Conservation (phyloP, 2,888 invertebrate genomes). For the Dasypolia templi region DNA sequence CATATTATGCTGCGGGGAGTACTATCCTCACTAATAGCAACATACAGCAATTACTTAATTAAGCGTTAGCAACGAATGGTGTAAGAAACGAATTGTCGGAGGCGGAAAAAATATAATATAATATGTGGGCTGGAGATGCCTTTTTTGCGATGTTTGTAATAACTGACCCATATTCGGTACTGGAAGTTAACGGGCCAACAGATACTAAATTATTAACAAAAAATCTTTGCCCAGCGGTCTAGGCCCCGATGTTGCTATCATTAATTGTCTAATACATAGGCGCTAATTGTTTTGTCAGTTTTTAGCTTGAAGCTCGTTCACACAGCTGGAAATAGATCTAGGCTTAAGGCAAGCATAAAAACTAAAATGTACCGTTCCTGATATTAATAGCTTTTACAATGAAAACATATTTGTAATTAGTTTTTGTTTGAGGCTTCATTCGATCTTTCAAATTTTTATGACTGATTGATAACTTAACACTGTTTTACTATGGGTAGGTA, state of each 20-base stretch:
- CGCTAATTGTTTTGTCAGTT: slow-evolving; percentile 58
- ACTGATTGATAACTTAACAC: slow-evolving; percentile 33
- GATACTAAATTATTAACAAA: slow-evolving; percentile 19
- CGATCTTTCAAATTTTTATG: background rate
- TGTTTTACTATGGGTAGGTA: background rate
- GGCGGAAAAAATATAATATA: background rate
- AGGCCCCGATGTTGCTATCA: slow-evolving; percentile 18
- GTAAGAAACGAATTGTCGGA: background rate
- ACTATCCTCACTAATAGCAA: too few relatives aligned
- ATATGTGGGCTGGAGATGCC: too few relatives aligned
- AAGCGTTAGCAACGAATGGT: background rate
- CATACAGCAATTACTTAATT: too few relatives aligned
- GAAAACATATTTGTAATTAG: slow-evolving; percentile 23
- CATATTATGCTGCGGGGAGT: background rate
- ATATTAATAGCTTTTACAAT: slow-evolving; percentile 16
- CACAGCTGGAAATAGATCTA: slow-evolving; percentile 41
- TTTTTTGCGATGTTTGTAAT: background rate
- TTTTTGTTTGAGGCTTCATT: slow-evolving; percentile 20
- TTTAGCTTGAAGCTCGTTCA: slow-evolving; percentile 44
- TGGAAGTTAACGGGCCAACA: slow-evolving; percentile 1
- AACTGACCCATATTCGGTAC: background rate
- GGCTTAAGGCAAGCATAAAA: slow-evolving; percentile 44
- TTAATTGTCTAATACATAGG: slow-evolving; percentile 46
- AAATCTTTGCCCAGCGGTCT: background rate
- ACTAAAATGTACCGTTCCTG: slow-evolving; percentile 43